phyloP scores from a whole-genome alignment of 2,113 vertebrate species.

The Glaucomys volans region DNA sequence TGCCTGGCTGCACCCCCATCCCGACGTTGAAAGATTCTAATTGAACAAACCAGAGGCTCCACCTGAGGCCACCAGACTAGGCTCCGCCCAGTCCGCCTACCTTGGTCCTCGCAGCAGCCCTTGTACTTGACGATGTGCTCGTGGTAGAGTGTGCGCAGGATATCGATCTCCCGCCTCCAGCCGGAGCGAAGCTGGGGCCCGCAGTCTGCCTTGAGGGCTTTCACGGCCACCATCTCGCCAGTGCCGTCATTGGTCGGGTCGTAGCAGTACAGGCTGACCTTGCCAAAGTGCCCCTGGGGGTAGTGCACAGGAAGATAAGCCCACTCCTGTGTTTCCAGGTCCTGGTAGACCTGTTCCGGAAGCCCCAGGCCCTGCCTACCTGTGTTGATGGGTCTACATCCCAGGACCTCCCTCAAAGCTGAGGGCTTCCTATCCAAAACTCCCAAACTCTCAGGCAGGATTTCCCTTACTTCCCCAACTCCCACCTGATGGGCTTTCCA shows the following conservation, averaged over 20 bases:
- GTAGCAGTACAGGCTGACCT: constrained; percentile 94
- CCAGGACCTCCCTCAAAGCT: not conserved
- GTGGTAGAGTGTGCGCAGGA: constrained; percentile 93
- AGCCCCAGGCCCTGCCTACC: not conserved
- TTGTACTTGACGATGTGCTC: constrained; percentile 96
- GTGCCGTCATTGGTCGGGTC: constrained; percentile 94
- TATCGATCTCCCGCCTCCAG: constrained; percentile 95
- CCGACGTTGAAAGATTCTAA: not conserved
- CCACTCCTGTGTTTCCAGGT: no score
- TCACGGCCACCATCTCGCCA: constrained; percentile 95
- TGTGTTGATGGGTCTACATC: not conserved
- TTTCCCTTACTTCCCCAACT: not conserved
- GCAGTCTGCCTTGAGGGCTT: constrained; percentile 93
- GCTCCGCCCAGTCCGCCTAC: constrained; percentile 80
- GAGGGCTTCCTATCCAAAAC: no score
- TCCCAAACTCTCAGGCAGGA: no score
- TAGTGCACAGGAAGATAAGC: not conserved
- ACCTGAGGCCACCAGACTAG: fast-evolving
- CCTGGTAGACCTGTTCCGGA: not conserved
- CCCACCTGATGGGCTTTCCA: not conserved
- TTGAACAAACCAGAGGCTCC: not conserved
- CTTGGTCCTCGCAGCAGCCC: constrained; percentile 94
- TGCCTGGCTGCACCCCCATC: not conserved
- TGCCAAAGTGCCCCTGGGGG: constrained; percentile 95
- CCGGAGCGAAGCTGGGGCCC: constrained; percentile 86